phyloP scores from a whole-genome alignment of 2,113 vertebrate genomes.

The Panurus biarmicus region DNA sequence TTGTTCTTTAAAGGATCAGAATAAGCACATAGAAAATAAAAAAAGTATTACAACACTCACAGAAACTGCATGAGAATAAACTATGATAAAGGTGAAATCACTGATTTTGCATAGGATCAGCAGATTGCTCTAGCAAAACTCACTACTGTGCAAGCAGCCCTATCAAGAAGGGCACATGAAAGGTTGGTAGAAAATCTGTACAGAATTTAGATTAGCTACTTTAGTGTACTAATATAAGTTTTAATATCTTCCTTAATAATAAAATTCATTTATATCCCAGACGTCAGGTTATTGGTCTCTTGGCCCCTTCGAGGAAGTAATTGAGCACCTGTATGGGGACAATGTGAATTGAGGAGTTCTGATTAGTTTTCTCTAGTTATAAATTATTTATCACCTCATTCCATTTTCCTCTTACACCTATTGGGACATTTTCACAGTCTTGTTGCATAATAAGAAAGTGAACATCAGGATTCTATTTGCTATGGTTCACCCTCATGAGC shows the following conservation, averaged over 20 bases:
- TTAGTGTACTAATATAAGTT: constrained; percentile 58
- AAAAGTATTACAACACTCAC: not conserved
- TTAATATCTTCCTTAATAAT: constrained; percentile 67
- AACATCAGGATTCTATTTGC: constrained; percentile 46
- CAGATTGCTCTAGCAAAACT: not conserved
- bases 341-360: constrained; percentile 56
- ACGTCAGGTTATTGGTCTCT: constrained; percentile 48
- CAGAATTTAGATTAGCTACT: constrained; percentile 63
- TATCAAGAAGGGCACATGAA: constrained; percentile 11
- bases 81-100: not conserved
- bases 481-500: constrained; percentile 30
- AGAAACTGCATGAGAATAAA: not conserved
- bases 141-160: not conserved
- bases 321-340: constrained; percentile 58
- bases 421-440: constrained; percentile 23
- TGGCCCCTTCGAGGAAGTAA: constrained; percentile 40
- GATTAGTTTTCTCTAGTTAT: constrained; percentile 64
- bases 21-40: not conserved
- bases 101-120: not conserved
- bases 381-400: constrained; percentile 65
- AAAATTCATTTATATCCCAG: constrained; percentile 62
- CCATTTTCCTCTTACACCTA: constrained; percentile 39
- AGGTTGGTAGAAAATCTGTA: constrained; percentile 28
- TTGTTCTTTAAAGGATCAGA: not conserved
- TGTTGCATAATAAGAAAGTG: constrained; percentile 51